These are phyloP conservation scores for Microcebus jonahi DNA, from an alignment of 2,113 vertebrate genomes.

Conservation along the genomic window DNA sequence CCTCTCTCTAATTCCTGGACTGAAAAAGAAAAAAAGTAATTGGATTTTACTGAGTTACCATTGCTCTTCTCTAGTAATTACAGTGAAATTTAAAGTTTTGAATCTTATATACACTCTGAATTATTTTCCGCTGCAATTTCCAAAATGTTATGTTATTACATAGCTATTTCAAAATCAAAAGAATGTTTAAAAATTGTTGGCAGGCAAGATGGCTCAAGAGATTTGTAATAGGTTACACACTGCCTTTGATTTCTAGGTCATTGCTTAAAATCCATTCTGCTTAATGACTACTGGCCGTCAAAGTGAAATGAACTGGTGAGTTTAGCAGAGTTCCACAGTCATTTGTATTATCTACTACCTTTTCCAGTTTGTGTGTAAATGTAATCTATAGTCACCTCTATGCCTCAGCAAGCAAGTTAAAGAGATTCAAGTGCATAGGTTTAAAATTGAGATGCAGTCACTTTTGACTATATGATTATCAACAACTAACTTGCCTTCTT, in stretches of 20 bases:
- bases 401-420: background rate
- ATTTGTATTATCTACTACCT: constrained; percentile 34
- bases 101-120: background rate
- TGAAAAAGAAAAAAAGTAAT: background rate
- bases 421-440: background rate
- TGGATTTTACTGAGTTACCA: background rate
- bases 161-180: constrained; percentile 51
- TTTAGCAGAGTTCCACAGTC: constrained; percentile 5
- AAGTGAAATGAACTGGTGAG: constrained; percentile 68
- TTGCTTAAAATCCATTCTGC: constrained; percentile 64
- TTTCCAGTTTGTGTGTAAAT: constrained; percentile 44
- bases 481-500: constrained; percentile 17
- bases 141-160: constrained; percentile 50
- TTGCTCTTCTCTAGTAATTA: constrained; percentile 37
- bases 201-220: background rate
- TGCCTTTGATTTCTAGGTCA: constrained; percentile 66
- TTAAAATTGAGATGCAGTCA: constrained; percentile 4
- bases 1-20: background rate
- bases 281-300: constrained; percentile 65
- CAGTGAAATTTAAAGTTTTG: background rate
- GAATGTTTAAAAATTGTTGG: constrained; percentile 44
- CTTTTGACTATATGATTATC: background rate
- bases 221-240: constrained; percentile 45
- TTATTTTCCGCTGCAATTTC: constrained; percentile 37
- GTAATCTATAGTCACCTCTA: constrained; percentile 6